These are phyloP conservation scores for Aphelenchoides bicaudatus DNA, from an alignment of 2,888 invertebrate genomes.

Conservation along the genomic window DNA sequence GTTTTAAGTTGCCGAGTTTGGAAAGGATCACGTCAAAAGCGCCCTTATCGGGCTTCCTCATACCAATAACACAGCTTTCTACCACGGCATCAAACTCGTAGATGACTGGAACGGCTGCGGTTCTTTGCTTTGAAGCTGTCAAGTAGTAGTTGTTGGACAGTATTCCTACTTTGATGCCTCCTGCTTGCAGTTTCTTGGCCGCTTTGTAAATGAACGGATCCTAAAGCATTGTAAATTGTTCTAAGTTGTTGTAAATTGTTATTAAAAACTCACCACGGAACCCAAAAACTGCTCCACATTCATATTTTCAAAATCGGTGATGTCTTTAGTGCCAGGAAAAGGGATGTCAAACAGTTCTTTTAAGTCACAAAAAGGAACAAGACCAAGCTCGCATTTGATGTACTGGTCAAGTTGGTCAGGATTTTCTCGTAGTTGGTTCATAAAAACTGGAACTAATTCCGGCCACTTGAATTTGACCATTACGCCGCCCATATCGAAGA, in stretches of 20 bases:
- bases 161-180: not conserved
- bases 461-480: not conserved
- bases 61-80: not conserved
- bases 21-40: slow-evolving; percentile 3
- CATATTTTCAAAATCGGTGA: slow-evolving; percentile 3
- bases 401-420: not conserved
- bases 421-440: not conserved
- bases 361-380: not conserved
- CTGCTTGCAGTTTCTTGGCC: slow-evolving; percentile 5
- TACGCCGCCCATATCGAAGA: slow-evolving; percentile 7
- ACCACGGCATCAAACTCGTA: slow-evolving; percentile 9
- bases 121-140: not conserved
- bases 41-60: not conserved
- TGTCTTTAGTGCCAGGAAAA: not conserved
- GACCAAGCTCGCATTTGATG: not conserved
- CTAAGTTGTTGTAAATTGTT: not conserved
- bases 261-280: not conserved
- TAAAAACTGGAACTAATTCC: not conserved
- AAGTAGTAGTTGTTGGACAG: slow-evolving; percentile 1
- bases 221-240: not conserved
- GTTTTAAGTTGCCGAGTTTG: not conserved
- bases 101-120: not conserved
- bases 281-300: not conserved
- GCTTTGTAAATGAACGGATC: not conserved
- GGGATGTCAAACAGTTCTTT: not conserved